Evolutionary conservation across 2,797 vertebrate species (phyloP).

Genomic region (Monodelphis domestica): DNA sequence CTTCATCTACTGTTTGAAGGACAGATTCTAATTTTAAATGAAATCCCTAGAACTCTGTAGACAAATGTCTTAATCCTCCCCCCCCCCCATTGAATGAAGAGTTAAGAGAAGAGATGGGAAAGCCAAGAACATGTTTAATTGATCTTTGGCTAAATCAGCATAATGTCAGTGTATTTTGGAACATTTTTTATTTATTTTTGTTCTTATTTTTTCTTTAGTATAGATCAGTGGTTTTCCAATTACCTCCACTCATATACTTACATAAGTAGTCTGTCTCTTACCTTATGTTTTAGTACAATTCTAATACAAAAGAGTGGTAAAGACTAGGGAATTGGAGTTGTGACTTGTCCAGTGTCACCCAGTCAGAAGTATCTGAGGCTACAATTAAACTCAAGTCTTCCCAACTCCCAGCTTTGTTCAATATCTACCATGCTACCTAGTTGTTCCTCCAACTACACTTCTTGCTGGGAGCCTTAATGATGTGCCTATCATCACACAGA

Average conservation of each 20-base stretch:
- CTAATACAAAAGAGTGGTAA: too few species aligned
- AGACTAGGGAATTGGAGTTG: too few species aligned
- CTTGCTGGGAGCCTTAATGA: too few species aligned
- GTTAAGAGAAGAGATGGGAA: background rate
- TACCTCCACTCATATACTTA: background rate
- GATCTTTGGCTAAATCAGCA: background rate
- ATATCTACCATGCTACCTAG: too few species aligned
- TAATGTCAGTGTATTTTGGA: background rate
- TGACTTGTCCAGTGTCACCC: too few species aligned
- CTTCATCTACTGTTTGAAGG: conserved; percentile 31
- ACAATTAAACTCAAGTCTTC: too few species aligned
- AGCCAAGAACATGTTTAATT: background rate
- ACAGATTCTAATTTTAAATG: background rate
- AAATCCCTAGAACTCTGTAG: background rate
- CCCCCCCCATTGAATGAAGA: background rate
- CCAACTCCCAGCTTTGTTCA: too few species aligned
- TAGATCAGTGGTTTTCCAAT: background rate
- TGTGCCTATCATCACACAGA: too few species aligned
- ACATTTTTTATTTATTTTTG: background rate
- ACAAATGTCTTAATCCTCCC: background rate
- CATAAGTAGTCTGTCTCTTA: too few species aligned
- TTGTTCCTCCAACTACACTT: background rate
- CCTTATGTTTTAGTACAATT: too few species aligned
- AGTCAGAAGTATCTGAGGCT: too few species aligned
- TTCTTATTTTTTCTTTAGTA: background rate